Percentiles rank a stretch among this genome's conserved stretches.
Evolutionary conservation across 2,797 vertebrate genomes (phyloP).

Genomic region (Bradypodion ventrale): DNA sequence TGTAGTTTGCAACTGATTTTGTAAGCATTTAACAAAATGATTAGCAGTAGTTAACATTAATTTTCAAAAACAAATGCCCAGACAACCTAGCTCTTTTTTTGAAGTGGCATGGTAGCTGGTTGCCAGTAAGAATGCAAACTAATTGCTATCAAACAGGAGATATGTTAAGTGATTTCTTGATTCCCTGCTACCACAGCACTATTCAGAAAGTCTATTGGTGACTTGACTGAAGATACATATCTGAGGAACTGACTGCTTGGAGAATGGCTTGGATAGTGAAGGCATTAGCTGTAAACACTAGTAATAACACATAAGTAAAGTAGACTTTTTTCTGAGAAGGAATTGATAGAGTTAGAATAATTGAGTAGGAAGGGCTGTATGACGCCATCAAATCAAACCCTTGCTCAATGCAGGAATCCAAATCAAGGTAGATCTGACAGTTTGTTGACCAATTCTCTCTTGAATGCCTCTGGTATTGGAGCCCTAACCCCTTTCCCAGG

Average conservation of each 20-base stretch:
- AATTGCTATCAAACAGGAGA: not conserved
- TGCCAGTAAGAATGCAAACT: constrained; percentile 2
- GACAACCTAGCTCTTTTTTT: not conserved
- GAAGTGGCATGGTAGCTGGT: not conserved
- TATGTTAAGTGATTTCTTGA: not conserved
- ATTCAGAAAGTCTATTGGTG: not conserved
- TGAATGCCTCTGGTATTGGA: too few relatives aligned
- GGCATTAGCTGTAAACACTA: not conserved
- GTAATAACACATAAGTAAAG: not conserved
- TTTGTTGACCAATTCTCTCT: too few relatives aligned
- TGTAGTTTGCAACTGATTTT: constrained; percentile 30
- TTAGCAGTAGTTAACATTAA: constrained; percentile 4
- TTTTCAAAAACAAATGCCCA: constrained; percentile 12
- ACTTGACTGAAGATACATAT: not conserved
- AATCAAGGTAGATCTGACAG: too few relatives aligned
- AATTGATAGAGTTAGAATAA: too few relatives aligned
- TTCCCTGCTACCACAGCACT: not conserved
- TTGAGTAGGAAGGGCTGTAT: too few relatives aligned
- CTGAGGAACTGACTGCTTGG: not conserved
- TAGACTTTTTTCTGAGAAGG: not conserved
- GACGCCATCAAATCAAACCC: too few relatives aligned
- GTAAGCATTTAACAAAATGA: constrained; percentile 22
- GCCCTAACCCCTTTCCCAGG: too few relatives aligned
- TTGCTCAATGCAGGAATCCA: too few relatives aligned
- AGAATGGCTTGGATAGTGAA: not conserved